Base-by-base conservation (phyloP, 1,140 invertebrate species). In the Alviniconcha marisindica region DNA sequence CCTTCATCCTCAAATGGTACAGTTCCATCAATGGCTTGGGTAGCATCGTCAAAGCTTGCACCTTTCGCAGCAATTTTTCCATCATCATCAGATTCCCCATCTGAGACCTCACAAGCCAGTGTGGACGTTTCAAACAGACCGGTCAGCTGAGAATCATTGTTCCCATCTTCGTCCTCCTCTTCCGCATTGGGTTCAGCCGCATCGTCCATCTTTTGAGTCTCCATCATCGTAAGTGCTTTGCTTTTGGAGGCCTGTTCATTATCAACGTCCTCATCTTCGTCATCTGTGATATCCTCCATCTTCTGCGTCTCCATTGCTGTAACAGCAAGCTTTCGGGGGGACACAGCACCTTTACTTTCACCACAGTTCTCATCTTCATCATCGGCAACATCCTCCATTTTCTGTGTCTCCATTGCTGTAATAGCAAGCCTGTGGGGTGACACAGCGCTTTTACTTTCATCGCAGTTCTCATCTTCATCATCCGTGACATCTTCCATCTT, bases 71-170 rank as follows among this genome's bases (percentile, higher is more conserved):
- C 56, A 28, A 71, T 48, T n/a, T n/a, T 81, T 21, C 76, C 77
- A 18, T 51, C 77, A 15, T 84, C 77, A n/a, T 77, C 77, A n/a
- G 40, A 38, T 18, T 51, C 51, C 24, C 81, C 83, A n/a, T 86
- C 86, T 36, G 78, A 80, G 28, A 87, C 54, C 51, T 90, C 88
- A 84, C 86, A 87, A 18, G 88, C 88, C 33, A 90, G 69, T 48
- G 89, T 90, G 10, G 89, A 84, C 36, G 81, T 84, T 3, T 71
- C 81, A 74, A 90, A 87, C 48, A 90, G 63, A 40, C 88, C 83
- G 54, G 73, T 86, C 24, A 83, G 71, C 71, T 88, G 86, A 14
- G 78, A 38, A 63, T 87, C 77, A 14, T 85, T 84, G 14, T 86
- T 85, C 38, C 86, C 86, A 15, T 74, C 78, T n/a, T 85, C 77